Evolutionary conservation across 2,888 invertebrate genomes (phyloP).

Genomic region (Zootermopsis nevadensis): DNA sequence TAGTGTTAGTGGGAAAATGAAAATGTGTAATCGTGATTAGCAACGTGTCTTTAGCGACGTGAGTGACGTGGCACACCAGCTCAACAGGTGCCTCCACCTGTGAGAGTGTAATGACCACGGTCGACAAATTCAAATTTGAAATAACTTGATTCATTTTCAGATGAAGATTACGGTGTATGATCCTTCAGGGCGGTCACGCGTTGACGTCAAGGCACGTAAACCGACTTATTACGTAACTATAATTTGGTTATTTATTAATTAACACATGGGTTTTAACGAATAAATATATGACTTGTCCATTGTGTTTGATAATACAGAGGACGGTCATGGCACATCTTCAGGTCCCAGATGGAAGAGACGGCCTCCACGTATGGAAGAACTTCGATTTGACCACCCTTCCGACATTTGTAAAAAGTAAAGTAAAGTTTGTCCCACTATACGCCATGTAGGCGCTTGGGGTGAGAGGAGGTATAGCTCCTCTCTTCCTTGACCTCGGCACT

Average conservation of each 20-base stretch:
- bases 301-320: no score
- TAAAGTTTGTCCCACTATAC: no score
- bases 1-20: slow-evolving; percentile 37
- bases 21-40: slow-evolving; percentile 48
- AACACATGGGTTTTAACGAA: no score
- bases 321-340: no score
- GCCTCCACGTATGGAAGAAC: no score
- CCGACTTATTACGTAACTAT: background rate
- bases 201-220: background rate
- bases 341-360: no score
- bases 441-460: no score
- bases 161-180: background rate
- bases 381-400: no score
- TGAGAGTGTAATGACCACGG: slow-evolving; percentile 1
- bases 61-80: slow-evolving; percentile 30
- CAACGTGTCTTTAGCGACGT: slow-evolving; percentile 46
- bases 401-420: no score
- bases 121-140: background rate
- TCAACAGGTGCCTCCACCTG: slow-evolving; percentile 4
- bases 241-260: background rate
- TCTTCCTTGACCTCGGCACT: no score
- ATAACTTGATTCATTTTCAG: background rate
- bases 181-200: background rate
- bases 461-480: no score
- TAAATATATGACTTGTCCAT: no score